Evolutionary conservation across 1,140 invertebrate genomes (phyloP).

Genomic region (Drosophila insularis): DNA sequence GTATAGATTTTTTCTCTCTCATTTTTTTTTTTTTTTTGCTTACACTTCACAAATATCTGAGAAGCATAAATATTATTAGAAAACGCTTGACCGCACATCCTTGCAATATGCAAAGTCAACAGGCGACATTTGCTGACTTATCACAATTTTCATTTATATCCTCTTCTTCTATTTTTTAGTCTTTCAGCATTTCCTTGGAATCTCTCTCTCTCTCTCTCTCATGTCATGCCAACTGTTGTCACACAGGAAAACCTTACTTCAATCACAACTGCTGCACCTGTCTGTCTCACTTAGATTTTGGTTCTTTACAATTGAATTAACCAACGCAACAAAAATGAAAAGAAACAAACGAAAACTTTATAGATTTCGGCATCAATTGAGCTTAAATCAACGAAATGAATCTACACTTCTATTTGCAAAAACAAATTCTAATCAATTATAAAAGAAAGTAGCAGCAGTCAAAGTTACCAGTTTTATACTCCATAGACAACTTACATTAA

Average conservation of each 20-base stretch:
- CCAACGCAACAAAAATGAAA: constrained; percentile 11
- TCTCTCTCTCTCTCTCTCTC: neutral
- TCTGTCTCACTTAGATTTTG: constrained; percentile 16
- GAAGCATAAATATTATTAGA: constrained; percentile 60
- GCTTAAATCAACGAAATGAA: neutral
- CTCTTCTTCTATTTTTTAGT: constrained; percentile 39
- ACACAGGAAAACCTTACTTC: constrained; percentile 3
- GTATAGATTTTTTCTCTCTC: neutral
- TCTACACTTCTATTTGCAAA: neutral
- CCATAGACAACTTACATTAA: too few species aligned
- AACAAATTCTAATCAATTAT: too few species aligned
- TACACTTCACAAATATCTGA: constrained; percentile 17
- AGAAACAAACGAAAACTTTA: neutral
- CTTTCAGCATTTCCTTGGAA: constrained; percentile 24
- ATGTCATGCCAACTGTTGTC: constrained; percentile 17
- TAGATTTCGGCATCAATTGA: neutral
- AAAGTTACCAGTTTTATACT: too few species aligned
- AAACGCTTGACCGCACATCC: constrained; percentile 65
- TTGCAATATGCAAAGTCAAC: constrained; percentile 61
- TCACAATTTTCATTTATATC: constrained; percentile 34
- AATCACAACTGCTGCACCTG: constrained; percentile 18
- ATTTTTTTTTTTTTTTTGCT: constrained; percentile 11
- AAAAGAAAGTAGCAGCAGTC: too few species aligned
- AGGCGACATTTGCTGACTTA: constrained; percentile 58
- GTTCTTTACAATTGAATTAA: constrained; percentile 46